phyloP scores from a whole-genome alignment of 2,888 invertebrate genomes.

The Xanthostigma xanthostigma region DNA sequence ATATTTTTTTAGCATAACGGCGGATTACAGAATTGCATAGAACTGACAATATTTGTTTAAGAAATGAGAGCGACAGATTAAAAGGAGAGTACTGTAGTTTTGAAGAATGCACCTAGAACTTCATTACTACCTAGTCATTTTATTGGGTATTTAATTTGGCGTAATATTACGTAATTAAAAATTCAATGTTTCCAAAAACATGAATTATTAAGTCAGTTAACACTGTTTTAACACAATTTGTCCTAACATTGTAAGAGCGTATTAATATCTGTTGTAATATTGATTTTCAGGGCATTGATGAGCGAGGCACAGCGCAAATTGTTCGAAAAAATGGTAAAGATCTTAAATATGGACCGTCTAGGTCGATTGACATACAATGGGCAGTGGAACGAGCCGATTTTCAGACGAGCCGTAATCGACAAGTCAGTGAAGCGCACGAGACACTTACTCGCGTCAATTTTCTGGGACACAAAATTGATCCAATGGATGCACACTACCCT shows the following conservation, averaged over 20 bases:
- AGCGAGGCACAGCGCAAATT: slow-evolving; percentile 44
- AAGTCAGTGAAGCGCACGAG: slow-evolving; percentile 51
- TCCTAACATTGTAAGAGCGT: background rate
- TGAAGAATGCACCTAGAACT: too few relatives aligned
- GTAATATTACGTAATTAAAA: too few relatives aligned
- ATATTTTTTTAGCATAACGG: too few relatives aligned
- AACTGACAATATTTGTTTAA: too few relatives aligned
- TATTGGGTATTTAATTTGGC: too few relatives aligned
- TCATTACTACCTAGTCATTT: too few relatives aligned
- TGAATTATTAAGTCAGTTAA: too few relatives aligned
- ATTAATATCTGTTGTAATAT: background rate
- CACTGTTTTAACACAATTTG: too few relatives aligned
- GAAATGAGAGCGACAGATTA: too few relatives aligned
- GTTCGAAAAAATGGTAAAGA: slow-evolving; percentile 47
- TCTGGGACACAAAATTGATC: slow-evolving; percentile 57
- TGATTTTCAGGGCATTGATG: slow-evolving; percentile 39
- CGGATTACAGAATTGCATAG: too few relatives aligned
- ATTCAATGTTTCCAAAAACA: too few relatives aligned
- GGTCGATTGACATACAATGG: slow-evolving; percentile 45
- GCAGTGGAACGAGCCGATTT: slow-evolving; percentile 47
- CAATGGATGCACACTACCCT: slow-evolving; percentile 66
- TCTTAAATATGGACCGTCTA: slow-evolving; percentile 50
- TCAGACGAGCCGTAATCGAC: slow-evolving; percentile 52
- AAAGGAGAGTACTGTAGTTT: too few relatives aligned
- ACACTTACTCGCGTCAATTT: slow-evolving; percentile 47